Conservation (phyloP, 2,888 invertebrate species). For the Meta bourneti region DNA sequence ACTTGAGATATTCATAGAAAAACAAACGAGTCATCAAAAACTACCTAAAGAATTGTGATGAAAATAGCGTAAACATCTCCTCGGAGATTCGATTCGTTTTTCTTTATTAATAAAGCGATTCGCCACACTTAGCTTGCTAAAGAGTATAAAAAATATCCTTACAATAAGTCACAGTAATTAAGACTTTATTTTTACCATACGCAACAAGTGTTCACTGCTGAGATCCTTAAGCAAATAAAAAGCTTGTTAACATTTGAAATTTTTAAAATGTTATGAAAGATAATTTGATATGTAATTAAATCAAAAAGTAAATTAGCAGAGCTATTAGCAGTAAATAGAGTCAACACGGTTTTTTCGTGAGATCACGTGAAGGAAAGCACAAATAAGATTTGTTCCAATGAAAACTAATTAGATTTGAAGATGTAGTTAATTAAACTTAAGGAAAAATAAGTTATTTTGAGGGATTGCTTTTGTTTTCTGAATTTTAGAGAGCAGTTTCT, state of each 20-base stretch:
- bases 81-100: no score
- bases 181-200: neutral
- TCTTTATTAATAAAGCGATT: no score
- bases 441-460: neutral
- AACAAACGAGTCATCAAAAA: no score
- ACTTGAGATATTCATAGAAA: no score
- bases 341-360: neutral
- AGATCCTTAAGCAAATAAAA: constrained; percentile 17
- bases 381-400: constrained; percentile 20
- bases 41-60: no score
- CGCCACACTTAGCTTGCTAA: no score
- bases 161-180: no score
- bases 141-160: no score
- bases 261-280: constrained; percentile 4
- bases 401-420: constrained; percentile 32
- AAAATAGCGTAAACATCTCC: no score
- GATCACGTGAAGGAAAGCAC: neutral
- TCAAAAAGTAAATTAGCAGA: constrained; percentile 9
- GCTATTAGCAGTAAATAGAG: neutral
- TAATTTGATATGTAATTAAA: constrained; percentile 10
- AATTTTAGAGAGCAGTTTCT: neutral
- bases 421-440: constrained; percentile 13
- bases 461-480: neutral
- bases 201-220: neutral
- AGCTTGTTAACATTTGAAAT: constrained; percentile 5